Evolutionary conservation across 2,797 vertebrate genomes (phyloP).

Genomic region (Odontamblyopus lacepedii): DNA sequence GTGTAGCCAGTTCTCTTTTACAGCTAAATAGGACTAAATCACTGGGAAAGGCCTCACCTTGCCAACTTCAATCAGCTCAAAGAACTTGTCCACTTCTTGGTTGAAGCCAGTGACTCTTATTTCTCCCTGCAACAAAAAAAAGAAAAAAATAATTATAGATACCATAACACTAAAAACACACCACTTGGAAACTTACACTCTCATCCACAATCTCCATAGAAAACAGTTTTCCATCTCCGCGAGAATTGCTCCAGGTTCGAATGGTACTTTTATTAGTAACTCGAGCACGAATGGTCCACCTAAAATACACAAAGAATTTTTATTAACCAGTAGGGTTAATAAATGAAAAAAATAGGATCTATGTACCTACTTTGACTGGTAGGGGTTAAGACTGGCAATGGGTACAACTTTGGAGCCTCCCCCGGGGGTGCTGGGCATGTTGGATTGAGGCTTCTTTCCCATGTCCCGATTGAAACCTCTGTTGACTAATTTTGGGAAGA

Average conservation of each 20-base stretch:
- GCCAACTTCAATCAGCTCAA: slow-evolving; percentile 87
- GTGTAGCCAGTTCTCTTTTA: slow-evolving; percentile 47
- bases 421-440: slow-evolving; percentile 78
- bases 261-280: slow-evolving; percentile 93
- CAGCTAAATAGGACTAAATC: slow-evolving; percentile 32
- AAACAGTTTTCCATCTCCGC: slow-evolving; percentile 96
- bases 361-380: slow-evolving; percentile 93
- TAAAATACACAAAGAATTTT: slow-evolving; percentile 45
- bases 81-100: slow-evolving; percentile 96
- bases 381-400: slow-evolving; percentile 94
- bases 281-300: slow-evolving; percentile 95
- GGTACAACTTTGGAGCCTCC: slow-evolving; percentile 89
- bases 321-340: background rate
- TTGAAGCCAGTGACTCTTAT: slow-evolving; percentile 96
- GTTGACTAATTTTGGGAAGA: slow-evolving; percentile 65
- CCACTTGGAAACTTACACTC: slow-evolving; percentile 81
- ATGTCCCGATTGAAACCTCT: slow-evolving; percentile 77
- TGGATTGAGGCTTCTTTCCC: slow-evolving; percentile 71
- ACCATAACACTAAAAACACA: background rate
- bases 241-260: slow-evolving; percentile 96
- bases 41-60: slow-evolving; percentile 82
- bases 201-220: slow-evolving; percentile 96
- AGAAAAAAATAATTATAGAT: background rate
- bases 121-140: slow-evolving; percentile 83
- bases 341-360: background rate